Base-by-base conservation (phyloP, 1,140 invertebrate genomes). In the Matsumurasca onukii region DNA sequence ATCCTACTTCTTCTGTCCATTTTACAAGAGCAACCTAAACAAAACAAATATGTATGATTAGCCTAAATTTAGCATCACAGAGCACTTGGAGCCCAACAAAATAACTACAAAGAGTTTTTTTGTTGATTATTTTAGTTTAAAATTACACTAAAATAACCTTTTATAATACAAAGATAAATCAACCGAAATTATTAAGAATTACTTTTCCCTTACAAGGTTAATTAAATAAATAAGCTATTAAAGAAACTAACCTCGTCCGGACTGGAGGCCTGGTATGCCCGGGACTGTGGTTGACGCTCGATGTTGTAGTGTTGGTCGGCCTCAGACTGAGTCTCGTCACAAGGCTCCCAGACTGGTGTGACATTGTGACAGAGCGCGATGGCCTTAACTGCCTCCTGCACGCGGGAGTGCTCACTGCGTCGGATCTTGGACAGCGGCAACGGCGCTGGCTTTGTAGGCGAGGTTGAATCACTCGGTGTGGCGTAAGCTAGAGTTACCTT, bases 301-400 rank as follows among this genome's bases (percentile, higher is more conserved):
- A 45, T 65, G 27, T 68, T 76, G 67, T 80, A 82, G 78, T 88
- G 84, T 77, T 89, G 84, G 80, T 90, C 84, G 73, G 85, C 84
- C 82, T 90, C 86, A 72, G 88, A 82, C 78, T 90, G 88, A 17
- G 86, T 88, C 70, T 86, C 82, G 55, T 86, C 80, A 20, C 31
- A 1, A 2, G 66, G 30, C 74, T 98, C 96, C 77, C 92, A 95
- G 3, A 98, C 95, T 0, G 98, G 98, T 0, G 98, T 99, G 0
- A 99, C 98, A 81, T 99, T 99, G 78, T 99, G 98, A 81, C 98
- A 99, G 3, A 99, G 80, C 0, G 97, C 97, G 15, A 99, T 80
- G 0, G 97, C 96, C 74, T 94, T 89, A 3, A 99, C 94, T 0
- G 95, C 94, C 75, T 98, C 92, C 83, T 88, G 90, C 49, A 97